Evolutionary conservation across 2,888 invertebrate genomes (phyloP).

Genomic region (Mongoloraphidia duomilia): DNA sequence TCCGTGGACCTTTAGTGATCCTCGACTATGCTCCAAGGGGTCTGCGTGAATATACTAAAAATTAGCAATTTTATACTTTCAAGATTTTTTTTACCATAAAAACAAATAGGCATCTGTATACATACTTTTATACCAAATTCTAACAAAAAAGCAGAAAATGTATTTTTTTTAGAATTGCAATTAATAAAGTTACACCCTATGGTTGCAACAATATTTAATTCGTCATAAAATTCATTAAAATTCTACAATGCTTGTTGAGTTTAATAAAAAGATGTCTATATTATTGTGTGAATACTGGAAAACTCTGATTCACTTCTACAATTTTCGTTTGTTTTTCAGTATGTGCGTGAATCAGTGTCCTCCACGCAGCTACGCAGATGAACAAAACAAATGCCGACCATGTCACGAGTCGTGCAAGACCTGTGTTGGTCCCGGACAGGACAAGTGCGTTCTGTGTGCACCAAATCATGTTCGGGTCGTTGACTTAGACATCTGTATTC

Average conservation of each 20-base stretch:
- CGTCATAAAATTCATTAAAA: too few relatives aligned
- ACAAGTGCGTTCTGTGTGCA: slow-evolving; percentile 72
- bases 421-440: slow-evolving; percentile 76
- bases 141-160: too few relatives aligned
- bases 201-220: too few relatives aligned
- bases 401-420: slow-evolving; percentile 84
- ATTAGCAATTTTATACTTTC: not conserved
- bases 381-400: slow-evolving; percentile 67
- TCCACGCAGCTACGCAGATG: slow-evolving; percentile 68
- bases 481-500: slow-evolving; percentile 74
- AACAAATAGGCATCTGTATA: too few relatives aligned
- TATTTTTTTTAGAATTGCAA: too few relatives aligned
- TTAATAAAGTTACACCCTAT: too few relatives aligned
- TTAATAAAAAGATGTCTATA: not conserved
- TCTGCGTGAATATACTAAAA: not conserved
- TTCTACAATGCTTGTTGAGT: too few relatives aligned
- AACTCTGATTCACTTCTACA: too few relatives aligned
- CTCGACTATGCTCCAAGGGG: not conserved
- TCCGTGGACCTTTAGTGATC: not conserved
- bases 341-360: slow-evolving; percentile 76
- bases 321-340: slow-evolving; percentile 31
- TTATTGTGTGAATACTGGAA: not conserved
- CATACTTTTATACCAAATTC: too few relatives aligned
- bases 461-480: slow-evolving; percentile 70
- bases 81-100: too few relatives aligned